These are phyloP conservation scores for Malurus melanocephalus DNA, from an alignment of 2,113 vertebrate genomes.

Conservation along the genomic window DNA sequence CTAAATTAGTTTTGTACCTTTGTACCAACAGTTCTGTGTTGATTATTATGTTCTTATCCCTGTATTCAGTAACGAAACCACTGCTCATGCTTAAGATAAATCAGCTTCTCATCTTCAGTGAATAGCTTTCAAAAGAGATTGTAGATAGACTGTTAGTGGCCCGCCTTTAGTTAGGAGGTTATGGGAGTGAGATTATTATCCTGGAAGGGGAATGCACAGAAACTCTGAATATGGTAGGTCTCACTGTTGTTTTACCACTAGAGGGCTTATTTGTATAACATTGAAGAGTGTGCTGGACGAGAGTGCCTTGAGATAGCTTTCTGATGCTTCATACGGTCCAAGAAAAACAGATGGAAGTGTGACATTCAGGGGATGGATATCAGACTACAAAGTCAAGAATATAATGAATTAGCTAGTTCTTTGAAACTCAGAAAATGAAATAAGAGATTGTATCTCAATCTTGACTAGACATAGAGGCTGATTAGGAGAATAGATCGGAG, in stretches of 20 bases:
- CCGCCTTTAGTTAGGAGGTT: not conserved
- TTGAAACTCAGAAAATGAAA: not conserved
- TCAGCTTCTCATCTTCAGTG: not conserved
- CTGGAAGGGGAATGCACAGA: not conserved
- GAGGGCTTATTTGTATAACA: slow-evolving; percentile 49
- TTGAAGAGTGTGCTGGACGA: not conserved
- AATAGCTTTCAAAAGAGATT: not conserved
- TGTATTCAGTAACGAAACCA: not conserved
- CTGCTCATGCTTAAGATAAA: not conserved
- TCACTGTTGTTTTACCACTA: not conserved
- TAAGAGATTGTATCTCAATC: not conserved
- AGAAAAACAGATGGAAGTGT: not conserved
- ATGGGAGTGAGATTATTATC: not conserved
- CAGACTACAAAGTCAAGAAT: not conserved
- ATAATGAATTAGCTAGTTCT: not conserved
- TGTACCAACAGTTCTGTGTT: not conserved
- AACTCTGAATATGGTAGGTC: not conserved
- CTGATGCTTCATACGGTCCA: not conserved
- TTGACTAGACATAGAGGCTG: not conserved
- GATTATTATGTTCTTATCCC: not conserved
- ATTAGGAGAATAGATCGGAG: not conserved
- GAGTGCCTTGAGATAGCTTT: not conserved
- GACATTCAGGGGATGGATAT: not conserved
- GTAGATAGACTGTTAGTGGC: not conserved
- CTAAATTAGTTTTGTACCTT: not conserved